Base-by-base conservation (phyloP, 2,888 invertebrate genomes). In the Phyllotreta cruciferae region DNA sequence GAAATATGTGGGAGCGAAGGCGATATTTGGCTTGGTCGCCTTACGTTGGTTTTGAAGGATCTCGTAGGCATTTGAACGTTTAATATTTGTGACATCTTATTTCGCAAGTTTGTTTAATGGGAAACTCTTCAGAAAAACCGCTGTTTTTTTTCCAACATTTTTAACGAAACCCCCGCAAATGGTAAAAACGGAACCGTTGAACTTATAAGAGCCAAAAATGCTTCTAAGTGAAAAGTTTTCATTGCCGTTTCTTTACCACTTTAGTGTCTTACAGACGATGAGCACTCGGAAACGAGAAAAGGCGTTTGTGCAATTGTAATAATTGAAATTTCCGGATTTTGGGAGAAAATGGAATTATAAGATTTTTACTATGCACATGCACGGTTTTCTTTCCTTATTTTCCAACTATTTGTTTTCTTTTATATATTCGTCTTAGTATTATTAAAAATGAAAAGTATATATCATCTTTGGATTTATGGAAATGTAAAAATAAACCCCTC, bases 61-160 rank as follows among this genome's bases (percentile, higher is more conserved):
- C 45, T 52, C 13, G n/a, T 10, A 52, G 24, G 37, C 36, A 14
- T 37, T 52, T 52, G n/a, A 52, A 52, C 52, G 52, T 52, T 52
- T 52, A 52, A 52, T 52, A 37, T 52, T 52, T 52, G 52, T 52
- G 52, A 52, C 52, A 52, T 52, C 37, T 52, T 49, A 49, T 49
- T 35, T 49, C 35, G 36, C 49, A 49, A 49, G 49, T 49, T 34
- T 49, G 35, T 49, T 49, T 49, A 49, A 49, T 49, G 49, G 24
- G 49, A 49, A 49, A 35, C 35, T n/a, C 49, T 11, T 7, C 44
- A 14, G 44, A 7, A 44, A 44, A 44, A 44, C 9, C 4, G 44
- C 44, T 6, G 7, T 24, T 24, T 13, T 41, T 11, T 7, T 4
- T 3, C 8, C 3, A 41, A 41, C 41, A 41, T 41, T 41, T 44